phyloP scores from a whole-genome alignment of 2,888 invertebrate genomes.

The Amblyjoppa fuscipennis region DNA sequence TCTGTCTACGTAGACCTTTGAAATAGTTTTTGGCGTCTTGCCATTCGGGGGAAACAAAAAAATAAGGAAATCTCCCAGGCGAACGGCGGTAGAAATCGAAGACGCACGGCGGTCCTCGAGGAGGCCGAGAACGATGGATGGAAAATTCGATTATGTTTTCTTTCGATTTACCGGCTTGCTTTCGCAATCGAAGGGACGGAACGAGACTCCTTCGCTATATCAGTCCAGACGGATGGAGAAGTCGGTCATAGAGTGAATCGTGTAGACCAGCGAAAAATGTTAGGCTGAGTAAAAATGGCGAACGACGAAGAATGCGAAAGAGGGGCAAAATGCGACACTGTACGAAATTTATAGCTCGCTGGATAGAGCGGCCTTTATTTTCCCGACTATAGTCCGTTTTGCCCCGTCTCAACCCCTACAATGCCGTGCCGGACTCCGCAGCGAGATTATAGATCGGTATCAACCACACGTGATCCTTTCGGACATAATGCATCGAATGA shows the following conservation, averaged over 20 bases:
- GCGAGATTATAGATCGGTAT: constrained; percentile 83
- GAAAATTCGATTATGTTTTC: constrained; percentile 53
- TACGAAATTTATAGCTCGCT: too few relatives aligned
- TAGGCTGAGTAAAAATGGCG: too few relatives aligned
- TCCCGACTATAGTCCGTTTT: too few relatives aligned
- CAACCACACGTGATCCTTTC: constrained; percentile 81
- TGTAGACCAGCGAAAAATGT: too few relatives aligned
- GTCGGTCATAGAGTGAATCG: too few relatives aligned
- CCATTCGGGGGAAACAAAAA: background rate
- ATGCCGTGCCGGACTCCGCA: constrained; percentile 45
- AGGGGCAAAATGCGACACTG: too few relatives aligned
- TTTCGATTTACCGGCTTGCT: constrained; percentile 38
- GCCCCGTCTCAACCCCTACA: too few relatives aligned
- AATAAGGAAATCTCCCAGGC: too few relatives aligned
- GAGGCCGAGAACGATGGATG: background rate
- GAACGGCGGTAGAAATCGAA: background rate
- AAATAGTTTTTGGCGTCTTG: constrained; percentile 11
- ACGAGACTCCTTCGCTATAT: constrained; percentile 7
- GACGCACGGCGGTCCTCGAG: background rate
- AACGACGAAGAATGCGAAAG: too few relatives aligned
- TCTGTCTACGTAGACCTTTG: background rate
- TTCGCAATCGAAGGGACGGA: constrained; percentile 36
- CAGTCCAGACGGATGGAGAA: background rate
- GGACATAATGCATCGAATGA: constrained; percentile 82
- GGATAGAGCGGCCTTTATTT: too few relatives aligned